Evolutionary conservation across 2,888 invertebrate genomes (phyloP).

Genomic region (Loripinus fragilis): DNA sequence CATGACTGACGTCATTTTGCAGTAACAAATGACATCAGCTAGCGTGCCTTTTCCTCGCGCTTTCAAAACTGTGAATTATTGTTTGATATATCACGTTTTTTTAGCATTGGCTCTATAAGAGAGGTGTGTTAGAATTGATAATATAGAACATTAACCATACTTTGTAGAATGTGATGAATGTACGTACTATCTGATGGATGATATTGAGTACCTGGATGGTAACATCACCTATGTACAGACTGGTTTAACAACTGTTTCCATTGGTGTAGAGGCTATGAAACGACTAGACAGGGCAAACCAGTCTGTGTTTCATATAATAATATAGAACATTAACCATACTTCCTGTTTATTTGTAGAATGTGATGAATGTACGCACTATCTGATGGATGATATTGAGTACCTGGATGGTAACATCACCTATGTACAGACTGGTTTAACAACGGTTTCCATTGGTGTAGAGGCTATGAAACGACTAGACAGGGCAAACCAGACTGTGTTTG

Average conservation of each 20-base stretch:
- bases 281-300: conserved; percentile 89
- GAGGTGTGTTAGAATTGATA: no score
- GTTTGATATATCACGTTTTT: no score
- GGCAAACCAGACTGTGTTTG: conserved; percentile 89
- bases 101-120: no score
- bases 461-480: conserved; percentile 93
- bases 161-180: conserved; percentile 12
- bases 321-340: no score
- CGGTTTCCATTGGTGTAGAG: conserved; percentile 93
- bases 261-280: no score
- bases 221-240: conserved; percentile 59
- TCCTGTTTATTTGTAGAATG: conserved; percentile 86
- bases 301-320: conserved; percentile 87
- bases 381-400: conserved; percentile 93
- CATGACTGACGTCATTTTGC: no score
- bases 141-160: no score
- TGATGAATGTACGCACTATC: conserved; percentile 95
- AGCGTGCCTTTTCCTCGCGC: no score
- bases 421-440: conserved; percentile 90
- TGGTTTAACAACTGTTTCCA: conserved; percentile 88
- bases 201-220: conserved; percentile 87
- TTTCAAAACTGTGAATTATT: no score
- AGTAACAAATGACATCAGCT: no score
- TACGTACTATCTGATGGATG: no score
- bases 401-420: conserved; percentile 89